phyloP scores from a whole-genome alignment of 2,113 vertebrate species.

The Prionailurus bengalensis region DNA sequence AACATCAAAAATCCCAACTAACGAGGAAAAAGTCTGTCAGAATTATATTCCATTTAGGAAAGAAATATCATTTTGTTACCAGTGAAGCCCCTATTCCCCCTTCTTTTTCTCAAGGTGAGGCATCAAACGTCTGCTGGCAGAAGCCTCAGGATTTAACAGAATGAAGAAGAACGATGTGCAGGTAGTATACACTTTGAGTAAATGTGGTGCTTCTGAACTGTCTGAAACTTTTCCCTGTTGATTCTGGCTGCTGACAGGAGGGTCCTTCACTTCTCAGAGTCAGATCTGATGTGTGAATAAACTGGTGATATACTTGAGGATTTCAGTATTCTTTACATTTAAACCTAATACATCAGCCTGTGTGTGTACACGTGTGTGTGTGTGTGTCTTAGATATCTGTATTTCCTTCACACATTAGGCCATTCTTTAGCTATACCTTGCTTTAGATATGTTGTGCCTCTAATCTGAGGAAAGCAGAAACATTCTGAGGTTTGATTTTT shows the following conservation, averaged over 20 bases:
- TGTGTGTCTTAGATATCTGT: background rate
- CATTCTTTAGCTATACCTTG: background rate
- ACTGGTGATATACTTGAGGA: background rate
- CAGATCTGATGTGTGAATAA: background rate
- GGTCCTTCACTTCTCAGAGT: background rate
- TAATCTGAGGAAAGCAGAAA: background rate
- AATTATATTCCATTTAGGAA: background rate
- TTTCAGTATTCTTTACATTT: background rate
- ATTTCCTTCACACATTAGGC: background rate
- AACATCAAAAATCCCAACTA: background rate
- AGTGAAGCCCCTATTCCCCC: background rate
- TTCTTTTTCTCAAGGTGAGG: background rate
- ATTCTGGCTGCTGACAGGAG: background rate
- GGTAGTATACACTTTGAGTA: background rate
- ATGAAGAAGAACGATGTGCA: background rate
- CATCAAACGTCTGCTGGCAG: background rate
- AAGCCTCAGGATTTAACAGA: background rate
- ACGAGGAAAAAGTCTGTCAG: background rate
- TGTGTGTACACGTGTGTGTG: background rate
- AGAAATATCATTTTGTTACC: background rate
- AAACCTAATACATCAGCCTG: background rate
- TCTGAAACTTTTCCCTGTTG: background rate
- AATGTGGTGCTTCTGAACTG: background rate
- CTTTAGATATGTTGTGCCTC: background rate
- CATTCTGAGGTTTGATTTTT: background rate